Conservation (phyloP, 2,888 invertebrate species). For the Eilema depressum region DNA sequence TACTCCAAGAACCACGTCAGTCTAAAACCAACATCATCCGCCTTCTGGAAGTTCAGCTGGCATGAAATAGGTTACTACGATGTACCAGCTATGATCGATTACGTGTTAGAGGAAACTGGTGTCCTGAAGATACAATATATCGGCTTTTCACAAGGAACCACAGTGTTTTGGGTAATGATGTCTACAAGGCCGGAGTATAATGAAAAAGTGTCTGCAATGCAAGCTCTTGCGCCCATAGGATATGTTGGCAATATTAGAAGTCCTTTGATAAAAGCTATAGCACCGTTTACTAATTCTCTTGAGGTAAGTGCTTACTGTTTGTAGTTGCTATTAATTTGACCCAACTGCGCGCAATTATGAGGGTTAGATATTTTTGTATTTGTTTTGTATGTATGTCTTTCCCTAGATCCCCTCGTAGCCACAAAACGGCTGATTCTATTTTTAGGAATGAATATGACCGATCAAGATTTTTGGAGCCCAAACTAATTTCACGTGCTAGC, state of each 20-base stretch:
- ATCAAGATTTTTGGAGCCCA: too few species aligned
- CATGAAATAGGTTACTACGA: conserved; percentile 93
- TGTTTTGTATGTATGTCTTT: neutral
- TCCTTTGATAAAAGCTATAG: conserved; percentile 80
- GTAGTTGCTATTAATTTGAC: too few species aligned
- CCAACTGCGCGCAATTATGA: neutral
- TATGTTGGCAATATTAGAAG: conserved; percentile 81
- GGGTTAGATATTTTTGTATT: too few species aligned
- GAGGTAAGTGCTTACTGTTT: conserved; percentile 75
- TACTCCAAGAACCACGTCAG: conserved; percentile 89
- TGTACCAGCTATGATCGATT: conserved; percentile 92
- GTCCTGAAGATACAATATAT: conserved; percentile 88
- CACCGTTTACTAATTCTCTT: conserved; percentile 77
- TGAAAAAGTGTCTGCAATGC: conserved; percentile 86
- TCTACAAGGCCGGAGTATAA: conserved; percentile 87
- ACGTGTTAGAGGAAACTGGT: conserved; percentile 85
- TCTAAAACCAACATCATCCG: conserved; percentile 66
- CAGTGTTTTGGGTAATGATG: conserved; percentile 88
- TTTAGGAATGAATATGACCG: neutral
- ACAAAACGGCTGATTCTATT: neutral
- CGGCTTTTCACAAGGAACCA: conserved; percentile 91
- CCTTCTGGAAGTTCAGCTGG: conserved; percentile 88
- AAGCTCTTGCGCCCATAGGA: conserved; percentile 88
- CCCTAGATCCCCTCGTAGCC: neutral
- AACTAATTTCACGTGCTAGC: too few species aligned